Evolutionary conservation across 2,888 invertebrate species (phyloP), one percentile per base, ranked within the genome.

Genomic region (Philaethria dido): DNA sequence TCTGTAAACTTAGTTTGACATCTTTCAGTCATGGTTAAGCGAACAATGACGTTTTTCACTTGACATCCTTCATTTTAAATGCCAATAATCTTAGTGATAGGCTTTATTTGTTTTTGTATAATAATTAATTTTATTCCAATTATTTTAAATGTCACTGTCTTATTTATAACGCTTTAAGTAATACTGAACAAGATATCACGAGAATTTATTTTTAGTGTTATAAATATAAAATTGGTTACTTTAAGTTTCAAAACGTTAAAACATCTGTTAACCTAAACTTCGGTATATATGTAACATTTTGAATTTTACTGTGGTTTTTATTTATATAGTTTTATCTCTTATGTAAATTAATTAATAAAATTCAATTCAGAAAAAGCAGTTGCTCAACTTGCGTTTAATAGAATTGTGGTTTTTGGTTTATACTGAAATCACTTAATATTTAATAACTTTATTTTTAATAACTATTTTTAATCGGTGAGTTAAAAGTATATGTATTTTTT

Each of bases 1-100:
- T 88, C 86, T 83, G 75, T 80, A 80, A 87, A 86, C 86, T 88
- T 87, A 76, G 80, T 87, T 86, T 92, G 92, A 92, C 92, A 92
- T 89, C 89, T 89, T 88, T 92, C 91, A 88, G 89, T 90, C 92
- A 92, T 92, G 91, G 88, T 83, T 88, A 84, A 77, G 74, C 82
- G 83, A 83, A 80, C 74, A 87, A 84, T 87, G 86, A 87, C 83
- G 74, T 78, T 75, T 72, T 70, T 66, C 71, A 66, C 71, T 66
- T 75, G 77, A 74, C 69, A 60, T 68, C 52, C 66, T 67, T 69
- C 45, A 61, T 60, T 66, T 20, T 45, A 64, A 60, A 64, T 61
- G 62, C 62, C 62, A 68, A 39, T 42, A 14, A 57, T 8, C 36
- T 55, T 39, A 39, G 13, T 57, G 20, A 57, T 14, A 39, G 52